Evolutionary conservation across 2,113 vertebrate genomes (phyloP).

Genomic region (Nycticebus coucang): DNA sequence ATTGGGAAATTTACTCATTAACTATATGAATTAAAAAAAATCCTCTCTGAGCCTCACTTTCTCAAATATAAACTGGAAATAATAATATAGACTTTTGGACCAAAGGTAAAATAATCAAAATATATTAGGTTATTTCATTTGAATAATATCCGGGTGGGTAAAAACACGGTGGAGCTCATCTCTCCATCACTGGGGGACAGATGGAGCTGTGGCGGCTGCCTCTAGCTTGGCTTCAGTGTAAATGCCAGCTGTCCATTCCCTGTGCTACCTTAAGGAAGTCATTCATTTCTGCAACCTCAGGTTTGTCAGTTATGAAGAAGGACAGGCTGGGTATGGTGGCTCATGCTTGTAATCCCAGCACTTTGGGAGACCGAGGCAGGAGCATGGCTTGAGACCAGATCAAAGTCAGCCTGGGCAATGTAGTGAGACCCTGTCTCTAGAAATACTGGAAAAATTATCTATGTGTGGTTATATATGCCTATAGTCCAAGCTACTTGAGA

Average conservation of each 20-base stretch:
- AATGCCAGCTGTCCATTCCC: neutral
- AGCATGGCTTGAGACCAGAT: too few species aligned
- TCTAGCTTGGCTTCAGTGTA: neutral
- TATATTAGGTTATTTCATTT: neutral
- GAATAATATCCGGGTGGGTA: neutral
- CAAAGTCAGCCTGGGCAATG: too few species aligned
- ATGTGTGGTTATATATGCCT: too few species aligned
- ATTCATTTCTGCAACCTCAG: too few species aligned
- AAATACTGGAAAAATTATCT: too few species aligned
- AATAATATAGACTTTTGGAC: neutral
- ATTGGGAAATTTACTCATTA: neutral
- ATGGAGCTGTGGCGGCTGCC: fast-evolving
- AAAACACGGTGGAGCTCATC: fast-evolving
- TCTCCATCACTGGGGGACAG: fast-evolving
- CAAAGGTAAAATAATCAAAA: neutral
- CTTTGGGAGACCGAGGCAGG: too few species aligned
- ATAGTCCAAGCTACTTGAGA: too few species aligned
- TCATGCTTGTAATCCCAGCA: too few species aligned
- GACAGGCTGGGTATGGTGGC: neutral
- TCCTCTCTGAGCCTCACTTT: neutral
- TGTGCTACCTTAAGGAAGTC: neutral
- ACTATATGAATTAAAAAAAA: neutral
- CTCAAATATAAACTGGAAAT: neutral
- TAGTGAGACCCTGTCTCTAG: too few species aligned
- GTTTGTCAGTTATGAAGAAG: neutral